Evolutionary conservation across 1,140 invertebrate species (phyloP), one percentile per base, ranked within the genome.

Genomic region (Lucilia sericata): DNA sequence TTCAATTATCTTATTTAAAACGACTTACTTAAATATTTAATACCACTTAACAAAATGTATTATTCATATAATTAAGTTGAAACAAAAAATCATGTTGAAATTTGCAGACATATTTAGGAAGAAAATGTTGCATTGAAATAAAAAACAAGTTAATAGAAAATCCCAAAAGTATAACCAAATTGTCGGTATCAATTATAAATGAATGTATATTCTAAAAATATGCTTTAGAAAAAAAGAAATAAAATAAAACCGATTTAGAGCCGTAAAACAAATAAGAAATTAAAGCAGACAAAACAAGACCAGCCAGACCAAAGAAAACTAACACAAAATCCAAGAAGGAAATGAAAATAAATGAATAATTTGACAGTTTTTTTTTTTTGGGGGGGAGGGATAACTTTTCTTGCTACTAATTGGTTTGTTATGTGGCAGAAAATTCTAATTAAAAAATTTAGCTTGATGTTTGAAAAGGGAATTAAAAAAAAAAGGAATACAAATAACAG

Each of bases 171-270:
- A 80, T 80, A 51, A 80, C 42, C 19, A 80, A 80, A 80, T 80
- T 80, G 42, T 49, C n/a, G 47, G 13, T 80, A 49, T 80, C 76
- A 80, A 80, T 51, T 80, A 51, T 80, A 80, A 80, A 80, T 80
- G 76, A 80, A 47, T 21, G 25, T 30, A 25, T 25, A n/a, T 80
- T 42, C 65, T 51, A 12, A 21, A 80, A 80, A 49, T 51, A 21
- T 21, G 3, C n/a, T 10, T 21, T 49, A 51, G n/a, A 25, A 19
- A 80, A 30, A 30, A 30, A 30, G 25, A 30, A 30, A 49, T 13
- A 80, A 49, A 80, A 80, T 42, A 49, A 49, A 80, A 10, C 76
- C 5, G 42, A 42, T 42, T 42, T 42, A 42, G 10, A 42, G 42
- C 42, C 5, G 2, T 42, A 42, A 42, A 42, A 42, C 5, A 42